Evolutionary conservation across 1,140 invertebrate species (phyloP), one percentile per base, ranked within the genome.

Genomic region (Drosophila sp.): DNA sequence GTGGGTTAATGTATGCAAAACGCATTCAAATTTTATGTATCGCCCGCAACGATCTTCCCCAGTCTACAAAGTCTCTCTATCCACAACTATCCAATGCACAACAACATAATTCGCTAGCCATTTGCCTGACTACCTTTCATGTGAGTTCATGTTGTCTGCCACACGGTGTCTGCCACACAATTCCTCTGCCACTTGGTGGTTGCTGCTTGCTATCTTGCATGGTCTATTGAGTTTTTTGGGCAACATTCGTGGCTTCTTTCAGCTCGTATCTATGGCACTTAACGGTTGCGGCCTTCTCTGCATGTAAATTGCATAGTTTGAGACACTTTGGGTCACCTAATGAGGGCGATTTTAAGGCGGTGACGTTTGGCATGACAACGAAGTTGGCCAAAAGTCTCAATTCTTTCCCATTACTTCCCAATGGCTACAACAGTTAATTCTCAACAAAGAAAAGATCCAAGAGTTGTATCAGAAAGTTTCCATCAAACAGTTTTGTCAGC

Each of bases 1-100:
- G 83, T 89, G 83, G 83, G 83, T 83, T 89, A 89, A 89, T 89
- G 83, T 89, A 89, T 89, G 83, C 83, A 89, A 89, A 89, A 89
- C 76, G 80, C 83, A 89, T 89, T 89, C 83, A 89, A 89, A 89
- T 89, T 89, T 89, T 83, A 89, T 89, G 83, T 89, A 89, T 89
- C 83, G 76, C 76, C 83, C 43, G 72, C 79, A 77, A 74, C 83
- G 84, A 89, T 89, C 83, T 84, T 54, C 48, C 45, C 40, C 59
- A 40, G 32, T 51, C 38, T 59, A 58, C 21, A 21, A 21, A 21
- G 21, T 21, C n/a, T 13, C n/a, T 38, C 36, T 38, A n/a, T 6
- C 36, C n/a, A 8, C 9, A 8, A 2, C 36, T 13, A 11, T 38
- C 9, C 36, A n/a, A 1, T 13, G 11, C n/a, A 38, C 9, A 71